phyloP scores from a whole-genome alignment of 92 coral and sea anemone species.

The Epizoanthus scotinus region DNA sequence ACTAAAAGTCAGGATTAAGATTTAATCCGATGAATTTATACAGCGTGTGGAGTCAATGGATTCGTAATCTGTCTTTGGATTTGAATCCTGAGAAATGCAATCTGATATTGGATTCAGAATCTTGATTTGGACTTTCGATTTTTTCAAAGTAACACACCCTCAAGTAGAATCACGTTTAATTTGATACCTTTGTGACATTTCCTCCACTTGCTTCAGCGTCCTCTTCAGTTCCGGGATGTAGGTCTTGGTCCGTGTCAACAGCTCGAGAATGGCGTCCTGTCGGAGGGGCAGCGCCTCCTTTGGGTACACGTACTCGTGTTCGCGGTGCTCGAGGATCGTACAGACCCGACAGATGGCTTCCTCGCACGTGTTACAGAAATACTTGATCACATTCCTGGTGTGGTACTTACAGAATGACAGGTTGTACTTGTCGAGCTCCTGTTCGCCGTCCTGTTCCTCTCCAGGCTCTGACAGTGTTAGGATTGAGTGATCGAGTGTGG shows the following conservation, averaged over 20 bases:
- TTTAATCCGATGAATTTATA: too few species aligned
- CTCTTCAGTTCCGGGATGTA: conserved; percentile 85
- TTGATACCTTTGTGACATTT: conserved; percentile 72
- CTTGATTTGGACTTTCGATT: too few species aligned
- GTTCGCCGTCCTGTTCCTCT: conserved; percentile 62
- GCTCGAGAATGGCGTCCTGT: conserved; percentile 77
- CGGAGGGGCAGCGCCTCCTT: conserved; percentile 92
- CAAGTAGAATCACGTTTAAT: too few species aligned
- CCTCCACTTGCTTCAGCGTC: conserved; percentile 78
- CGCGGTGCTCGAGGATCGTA: conserved; percentile 94
- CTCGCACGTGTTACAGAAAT: conserved; percentile 94
- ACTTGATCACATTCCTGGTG: conserved; percentile 97
- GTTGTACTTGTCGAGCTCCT: conserved; percentile 89
- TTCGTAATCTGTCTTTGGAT: too few species aligned
- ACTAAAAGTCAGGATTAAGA: too few species aligned
- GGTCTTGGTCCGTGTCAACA: conserved; percentile 78
- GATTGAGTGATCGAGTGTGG: conserved; percentile 91
- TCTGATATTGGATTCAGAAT: too few species aligned
- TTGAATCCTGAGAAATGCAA: too few species aligned
- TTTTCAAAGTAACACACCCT: too few species aligned
- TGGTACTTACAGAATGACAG: conserved; percentile 91
- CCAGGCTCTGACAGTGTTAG: conserved; percentile 66
- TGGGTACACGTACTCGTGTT: conserved; percentile 93
- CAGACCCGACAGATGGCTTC: conserved; percentile 98
- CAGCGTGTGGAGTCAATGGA: too few species aligned